Percentiles rank a stretch among this genome's conserved stretches.
Evolutionary conservation across 2,888 invertebrate species (phyloP).

Genomic region (Sicus ferrugineus): DNA sequence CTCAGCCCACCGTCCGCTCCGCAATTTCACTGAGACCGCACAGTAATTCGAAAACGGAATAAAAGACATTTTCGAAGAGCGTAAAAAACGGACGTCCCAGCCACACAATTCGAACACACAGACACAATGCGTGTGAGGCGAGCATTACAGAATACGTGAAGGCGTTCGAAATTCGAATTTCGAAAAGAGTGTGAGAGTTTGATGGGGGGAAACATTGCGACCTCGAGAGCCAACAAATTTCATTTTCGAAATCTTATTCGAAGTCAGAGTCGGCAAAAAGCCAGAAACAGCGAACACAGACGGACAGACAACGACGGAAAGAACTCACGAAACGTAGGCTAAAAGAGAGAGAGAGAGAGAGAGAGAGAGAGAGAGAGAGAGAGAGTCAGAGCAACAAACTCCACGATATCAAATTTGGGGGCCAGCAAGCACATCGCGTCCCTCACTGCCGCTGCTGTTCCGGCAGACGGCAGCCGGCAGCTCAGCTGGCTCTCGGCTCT

Average conservation of each 20-base stretch:
- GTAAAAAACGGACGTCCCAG: too few relatives aligned
- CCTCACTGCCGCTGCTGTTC: too few relatives aligned
- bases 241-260: neutral
- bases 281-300: neutral
- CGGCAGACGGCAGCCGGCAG: neutral
- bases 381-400: neutral
- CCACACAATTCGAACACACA: neutral
- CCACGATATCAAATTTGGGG: slow-evolving; percentile 1
- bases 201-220: neutral
- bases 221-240: neutral
- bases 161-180: neutral
- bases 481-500: neutral
- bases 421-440: neutral
- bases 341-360: neutral
- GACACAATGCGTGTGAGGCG: neutral
- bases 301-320: neutral
- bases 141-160: neutral
- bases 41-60: too few relatives aligned
- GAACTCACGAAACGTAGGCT: neutral
- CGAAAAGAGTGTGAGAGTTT: neutral
- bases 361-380: neutral
- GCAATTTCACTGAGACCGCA: too few relatives aligned
- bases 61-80: too few relatives aligned
- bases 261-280: neutral
- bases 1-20: too few relatives aligned